Conservation (phyloP, 2,113 vertebrate species). For the Sporophila hypoxantha region DNA sequence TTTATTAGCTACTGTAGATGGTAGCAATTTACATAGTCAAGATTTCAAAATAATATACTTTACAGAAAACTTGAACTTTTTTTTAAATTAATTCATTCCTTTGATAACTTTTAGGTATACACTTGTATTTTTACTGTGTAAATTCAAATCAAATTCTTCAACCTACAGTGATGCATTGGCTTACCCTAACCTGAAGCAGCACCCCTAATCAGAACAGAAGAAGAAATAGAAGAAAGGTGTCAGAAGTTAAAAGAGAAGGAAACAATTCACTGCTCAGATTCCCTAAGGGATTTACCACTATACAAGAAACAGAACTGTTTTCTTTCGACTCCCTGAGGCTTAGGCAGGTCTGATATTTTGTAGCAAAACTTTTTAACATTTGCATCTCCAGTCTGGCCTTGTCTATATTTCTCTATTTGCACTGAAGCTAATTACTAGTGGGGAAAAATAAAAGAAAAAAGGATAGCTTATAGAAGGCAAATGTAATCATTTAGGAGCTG, state of each 20-base stretch:
- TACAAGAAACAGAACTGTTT: conserved; percentile 10
- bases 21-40: background rate
- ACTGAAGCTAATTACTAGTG: background rate
- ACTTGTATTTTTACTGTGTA: background rate
- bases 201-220: conserved; percentile 4
- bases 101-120: background rate
- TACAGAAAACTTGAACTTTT: background rate
- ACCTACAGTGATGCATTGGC: background rate
- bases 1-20: background rate
- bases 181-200: conserved; percentile 25
- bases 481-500: background rate
- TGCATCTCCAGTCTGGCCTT: background rate
- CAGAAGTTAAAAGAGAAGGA: background rate
- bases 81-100: background rate
- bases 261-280: conserved; percentile 2
- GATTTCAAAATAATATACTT: background rate
- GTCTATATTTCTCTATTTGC: background rate
- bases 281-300: background rate
- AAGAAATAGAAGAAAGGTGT: background rate
- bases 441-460: background rate
- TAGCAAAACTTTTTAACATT: background rate
- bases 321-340: background rate
- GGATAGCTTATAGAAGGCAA: background rate
- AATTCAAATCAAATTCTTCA: background rate
- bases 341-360: background rate